A percentile compares a stretch with the other conserved stretches of the same genome.
phyloP scores from a whole-genome alignment of 2,888 invertebrate genomes.

The Rotaria sp. region DNA sequence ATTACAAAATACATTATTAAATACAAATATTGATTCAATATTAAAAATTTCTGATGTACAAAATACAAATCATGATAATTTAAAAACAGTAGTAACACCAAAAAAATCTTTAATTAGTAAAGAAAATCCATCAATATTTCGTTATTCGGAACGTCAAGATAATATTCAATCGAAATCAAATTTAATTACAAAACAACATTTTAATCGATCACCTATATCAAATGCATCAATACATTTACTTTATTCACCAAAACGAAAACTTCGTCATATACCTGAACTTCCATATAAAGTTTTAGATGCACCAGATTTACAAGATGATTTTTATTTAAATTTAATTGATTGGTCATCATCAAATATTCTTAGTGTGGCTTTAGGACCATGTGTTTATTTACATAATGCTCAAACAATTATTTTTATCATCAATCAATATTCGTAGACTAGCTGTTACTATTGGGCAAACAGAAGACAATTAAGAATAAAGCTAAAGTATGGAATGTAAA shows the following conservation, averaged over 20 bases:
- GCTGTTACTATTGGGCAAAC: too few relatives aligned
- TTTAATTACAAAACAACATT: not conserved
- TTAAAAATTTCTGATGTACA: conserved; percentile 2
- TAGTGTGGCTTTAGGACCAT: conserved; percentile 78
- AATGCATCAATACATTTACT: conserved; percentile 86
- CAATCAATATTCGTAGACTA: too few relatives aligned
- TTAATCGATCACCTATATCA: conserved; percentile 74
- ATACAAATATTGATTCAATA: not conserved
- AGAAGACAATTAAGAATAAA: too few relatives aligned
- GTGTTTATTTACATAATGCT: conserved; percentile 82
- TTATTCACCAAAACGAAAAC: conserved; percentile 65
- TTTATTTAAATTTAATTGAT: conserved; percentile 65
- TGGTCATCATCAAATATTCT: conserved; percentile 86
- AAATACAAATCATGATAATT: not conserved
- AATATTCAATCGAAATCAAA: not conserved
- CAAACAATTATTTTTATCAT: conserved; percentile 80
- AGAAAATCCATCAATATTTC: conserved; percentile 5
- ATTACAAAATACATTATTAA: not conserved
- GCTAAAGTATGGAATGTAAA: too few relatives aligned
- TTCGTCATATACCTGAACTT: conserved; percentile 29
- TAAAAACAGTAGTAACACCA: not conserved
- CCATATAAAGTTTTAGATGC: conserved; percentile 38
- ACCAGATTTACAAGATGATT: conserved; percentile 38
- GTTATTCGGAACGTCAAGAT: not conserved
- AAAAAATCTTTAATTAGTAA: not conserved